These are phyloP conservation scores for Prenolepis imparis DNA, from an alignment of 2,888 invertebrate genomes.

Conservation along the genomic window DNA sequence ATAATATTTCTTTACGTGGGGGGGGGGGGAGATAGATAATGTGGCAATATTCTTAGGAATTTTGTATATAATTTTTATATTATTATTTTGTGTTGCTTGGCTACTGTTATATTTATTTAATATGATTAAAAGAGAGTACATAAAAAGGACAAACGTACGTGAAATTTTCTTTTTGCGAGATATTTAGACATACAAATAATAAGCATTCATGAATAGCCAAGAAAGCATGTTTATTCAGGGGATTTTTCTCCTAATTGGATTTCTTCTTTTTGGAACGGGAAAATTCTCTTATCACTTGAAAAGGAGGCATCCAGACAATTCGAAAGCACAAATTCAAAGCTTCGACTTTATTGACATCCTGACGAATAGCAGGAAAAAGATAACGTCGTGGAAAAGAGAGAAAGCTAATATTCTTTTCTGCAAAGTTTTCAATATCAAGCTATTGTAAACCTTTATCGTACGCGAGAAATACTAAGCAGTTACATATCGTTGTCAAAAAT, in stretches of 20 bases:
- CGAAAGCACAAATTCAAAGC: conserved; percentile 36
- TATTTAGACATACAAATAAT: conserved; percentile 21
- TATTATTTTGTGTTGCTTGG: not conserved
- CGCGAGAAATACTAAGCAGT: no score
- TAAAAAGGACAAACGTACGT: not conserved
- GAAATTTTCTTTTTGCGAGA: not conserved
- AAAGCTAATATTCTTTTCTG: not conserved
- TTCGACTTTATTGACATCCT: conserved; percentile 26
- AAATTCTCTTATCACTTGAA: conserved; percentile 53
- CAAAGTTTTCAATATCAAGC: not conserved
- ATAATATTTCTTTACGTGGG: no score
- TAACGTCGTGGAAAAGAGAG: not conserved
- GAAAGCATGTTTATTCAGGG: conserved; percentile 60
- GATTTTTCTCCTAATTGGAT: conserved; percentile 67
- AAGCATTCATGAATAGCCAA: conserved; percentile 45
- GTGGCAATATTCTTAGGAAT: not conserved
- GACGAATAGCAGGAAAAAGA: conserved; percentile 6
- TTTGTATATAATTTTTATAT: not conserved
- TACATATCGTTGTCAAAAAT: no score
- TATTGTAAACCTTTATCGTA: not conserved
- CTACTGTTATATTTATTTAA: conserved; percentile 5
- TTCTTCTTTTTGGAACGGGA: conserved; percentile 49
- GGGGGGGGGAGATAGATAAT: no score
- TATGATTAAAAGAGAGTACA: not conserved
- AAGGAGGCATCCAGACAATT: conserved; percentile 53